Evolutionary conservation across 1,140 invertebrate species (phyloP).

Genomic region (Drosophila takahashii): DNA sequence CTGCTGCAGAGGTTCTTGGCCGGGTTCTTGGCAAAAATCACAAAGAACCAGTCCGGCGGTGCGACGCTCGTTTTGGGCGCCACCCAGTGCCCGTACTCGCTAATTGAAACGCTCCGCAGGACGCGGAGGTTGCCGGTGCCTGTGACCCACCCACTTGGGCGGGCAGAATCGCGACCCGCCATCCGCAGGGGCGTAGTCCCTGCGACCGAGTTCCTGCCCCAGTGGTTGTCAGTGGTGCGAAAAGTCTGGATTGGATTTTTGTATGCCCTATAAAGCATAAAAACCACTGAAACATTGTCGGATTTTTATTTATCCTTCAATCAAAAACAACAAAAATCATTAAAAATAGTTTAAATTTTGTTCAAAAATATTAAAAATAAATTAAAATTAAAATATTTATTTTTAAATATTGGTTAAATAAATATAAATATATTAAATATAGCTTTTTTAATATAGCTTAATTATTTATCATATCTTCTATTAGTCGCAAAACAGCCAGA

Average conservation of each 20-base stretch:
- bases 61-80: constrained; percentile 33
- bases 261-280: not conserved
- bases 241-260: not conserved
- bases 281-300: too few species aligned
- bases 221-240: constrained; percentile 9
- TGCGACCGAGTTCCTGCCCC: not conserved
- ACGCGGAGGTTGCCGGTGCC: constrained; percentile 34
- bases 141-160: constrained; percentile 59
- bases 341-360: too few species aligned
- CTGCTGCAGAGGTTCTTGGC: constrained; percentile 57
- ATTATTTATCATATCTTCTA: not conserved
- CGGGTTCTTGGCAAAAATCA: constrained; percentile 70
- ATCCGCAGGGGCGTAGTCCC: constrained; percentile 61
- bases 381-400: too few species aligned
- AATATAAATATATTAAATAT: too few species aligned
- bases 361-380: not conserved
- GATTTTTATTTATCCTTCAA: too few species aligned
- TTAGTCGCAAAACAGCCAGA: not conserved
- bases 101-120: constrained; percentile 42
- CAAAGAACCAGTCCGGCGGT: constrained; percentile 68
- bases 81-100: constrained; percentile 70
- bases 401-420: too few species aligned
- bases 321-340: too few species aligned
- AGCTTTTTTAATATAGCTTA: too few species aligned
- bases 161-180: constrained; percentile 36